Evolutionary conservation across 2,888 invertebrate species (phyloP).

Genomic region (Rotaria magnacalcarata): DNA sequence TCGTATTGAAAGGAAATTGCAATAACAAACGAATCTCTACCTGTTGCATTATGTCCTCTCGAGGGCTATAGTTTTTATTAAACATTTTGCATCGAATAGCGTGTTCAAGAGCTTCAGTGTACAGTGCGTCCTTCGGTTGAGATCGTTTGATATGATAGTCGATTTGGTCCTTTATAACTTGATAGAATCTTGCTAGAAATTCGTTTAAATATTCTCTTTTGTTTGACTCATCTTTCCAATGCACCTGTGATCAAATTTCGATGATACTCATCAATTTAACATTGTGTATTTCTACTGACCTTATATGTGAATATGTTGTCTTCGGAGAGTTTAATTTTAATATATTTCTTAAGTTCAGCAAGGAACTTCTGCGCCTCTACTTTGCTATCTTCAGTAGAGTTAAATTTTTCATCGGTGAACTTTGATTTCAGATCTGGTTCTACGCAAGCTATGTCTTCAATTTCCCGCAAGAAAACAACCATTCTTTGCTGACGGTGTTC

Average conservation of each 20-base stretch:
- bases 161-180: neutral
- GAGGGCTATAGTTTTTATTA: neutral
- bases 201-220: neutral
- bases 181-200: neutral
- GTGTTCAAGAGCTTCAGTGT: neutral
- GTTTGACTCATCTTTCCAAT: neutral
- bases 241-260: neutral
- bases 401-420: neutral
- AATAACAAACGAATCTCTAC: neutral
- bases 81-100: neutral
- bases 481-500: constrained; percentile 49
- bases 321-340: constrained; percentile 53
- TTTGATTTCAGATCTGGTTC: neutral
- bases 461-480: constrained; percentile 52
- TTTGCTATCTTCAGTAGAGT: neutral
- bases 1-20: too few relatives aligned
- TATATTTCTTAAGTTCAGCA: neutral
- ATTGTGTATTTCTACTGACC: neutral
- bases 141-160: neutral
- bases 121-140: neutral
- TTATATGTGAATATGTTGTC: neutral
- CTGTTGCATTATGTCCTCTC: neutral
- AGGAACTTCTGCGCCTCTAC: neutral
- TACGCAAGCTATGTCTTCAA: constrained; percentile 51
- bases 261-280: neutral